These are phyloP conservation scores for Creontiades dilutus DNA, from an alignment of 2,888 invertebrate species.

Conservation along the genomic window DNA sequence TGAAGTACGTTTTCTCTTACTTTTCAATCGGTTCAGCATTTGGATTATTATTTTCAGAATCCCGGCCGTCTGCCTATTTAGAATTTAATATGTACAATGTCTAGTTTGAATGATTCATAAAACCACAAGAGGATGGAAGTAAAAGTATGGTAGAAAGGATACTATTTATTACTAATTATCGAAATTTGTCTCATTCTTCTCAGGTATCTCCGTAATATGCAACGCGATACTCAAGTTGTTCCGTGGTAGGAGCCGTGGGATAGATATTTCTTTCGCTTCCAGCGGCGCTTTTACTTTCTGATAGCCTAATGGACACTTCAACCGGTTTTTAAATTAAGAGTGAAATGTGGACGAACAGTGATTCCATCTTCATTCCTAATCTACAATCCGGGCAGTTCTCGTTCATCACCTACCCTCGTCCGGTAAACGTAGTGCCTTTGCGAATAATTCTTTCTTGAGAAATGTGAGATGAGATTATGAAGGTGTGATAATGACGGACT, in stretches of 20 bases:
- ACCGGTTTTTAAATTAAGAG: conserved; percentile 40
- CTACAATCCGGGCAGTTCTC: background rate
- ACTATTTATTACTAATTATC: background rate
- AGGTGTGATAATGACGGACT: conserved; percentile 1
- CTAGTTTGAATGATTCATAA: too few relatives aligned
- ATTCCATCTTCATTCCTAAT: conserved; percentile 1
- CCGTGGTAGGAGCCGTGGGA: background rate
- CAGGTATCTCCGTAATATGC: background rate
- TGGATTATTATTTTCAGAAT: too few relatives aligned
- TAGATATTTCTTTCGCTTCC: conserved; percentile 4
- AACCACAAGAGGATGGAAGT: too few relatives aligned
- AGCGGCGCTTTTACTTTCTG: conserved; percentile 2
- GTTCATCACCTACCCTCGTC: conserved; percentile 8
- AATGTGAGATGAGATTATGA: background rate
- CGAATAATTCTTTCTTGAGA: background rate
- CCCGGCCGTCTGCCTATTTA: too few relatives aligned
- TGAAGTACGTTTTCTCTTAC: too few relatives aligned
- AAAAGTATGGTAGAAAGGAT: too few relatives aligned
- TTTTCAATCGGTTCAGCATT: too few relatives aligned
- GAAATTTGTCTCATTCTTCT: background rate
- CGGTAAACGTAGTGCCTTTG: background rate
- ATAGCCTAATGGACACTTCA: conserved; percentile 19
- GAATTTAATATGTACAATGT: too few relatives aligned
- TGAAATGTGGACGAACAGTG: conserved; percentile 33
- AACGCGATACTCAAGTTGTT: too few relatives aligned